Base-by-base conservation (phyloP, 2,113 vertebrate genomes). In the Sylvilagus bachmani region DNA sequence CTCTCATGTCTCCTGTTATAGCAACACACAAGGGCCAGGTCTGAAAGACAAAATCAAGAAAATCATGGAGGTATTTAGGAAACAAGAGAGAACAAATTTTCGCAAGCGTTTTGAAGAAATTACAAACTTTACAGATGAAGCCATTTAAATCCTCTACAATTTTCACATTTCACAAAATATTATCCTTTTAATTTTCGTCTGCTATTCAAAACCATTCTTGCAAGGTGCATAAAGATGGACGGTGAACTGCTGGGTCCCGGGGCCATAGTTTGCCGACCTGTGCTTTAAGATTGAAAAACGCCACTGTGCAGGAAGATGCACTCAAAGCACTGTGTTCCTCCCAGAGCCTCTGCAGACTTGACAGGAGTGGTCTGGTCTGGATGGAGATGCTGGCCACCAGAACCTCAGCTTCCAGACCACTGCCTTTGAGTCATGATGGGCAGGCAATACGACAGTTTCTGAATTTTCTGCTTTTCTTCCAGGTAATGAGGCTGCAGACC, bases 401-500 rank as follows among this genome's bases (percentile, higher is more conserved):
- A 87, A 29, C 33, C 31, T 82, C 38, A 2, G 33, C 19, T 82
- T 31, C 29, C 8, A 51, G 73, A 75, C 58, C 80, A 81, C 0
- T 22, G 67, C 44, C 79, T 36, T 22, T 10, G 24, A 87, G 66
- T 91, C 82, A 1, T n/a, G 64, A 58, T 2, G 24, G 64, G 44
- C 71, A 73, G 73, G n/a, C 78, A 77, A 38, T 75, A 49, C 9
- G 69, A 79, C 10, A 67, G 80, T 67, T 33, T n/a, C 7, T 85
- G 92, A 53, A 82, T 86, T 91, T 78, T 90, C 64, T 86, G 74
- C 62, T 69, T 67, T 86, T 73, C 70, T 95, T 95, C 49, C 53
- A 79, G 67, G 25, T 93, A 44, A 90, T 81, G 49, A 93, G 86
- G 79, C 79, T 12, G 33, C 31, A 69, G 85, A 61, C 74, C 82